phyloP scores from a whole-genome alignment of 2,113 vertebrate species.

The Amblyopsis rosae region DNA sequence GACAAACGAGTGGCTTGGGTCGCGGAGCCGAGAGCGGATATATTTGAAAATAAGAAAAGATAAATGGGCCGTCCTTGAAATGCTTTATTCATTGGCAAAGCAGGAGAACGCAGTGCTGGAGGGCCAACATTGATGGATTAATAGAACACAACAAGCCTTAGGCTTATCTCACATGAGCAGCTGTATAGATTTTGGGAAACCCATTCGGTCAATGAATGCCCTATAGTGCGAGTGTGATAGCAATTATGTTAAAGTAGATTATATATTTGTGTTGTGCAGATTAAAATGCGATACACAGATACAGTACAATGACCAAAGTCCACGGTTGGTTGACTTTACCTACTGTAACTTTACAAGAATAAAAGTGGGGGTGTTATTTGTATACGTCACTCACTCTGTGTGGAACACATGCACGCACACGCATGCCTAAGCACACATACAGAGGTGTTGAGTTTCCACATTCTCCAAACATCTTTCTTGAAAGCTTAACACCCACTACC shows the following conservation, averaged over 20 bases:
- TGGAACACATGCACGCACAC: neutral
- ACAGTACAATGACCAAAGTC: no score
- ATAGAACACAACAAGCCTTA: neutral
- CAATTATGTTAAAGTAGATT: no score
- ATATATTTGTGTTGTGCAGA: neutral
- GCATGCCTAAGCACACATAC: slow-evolving; percentile 14
- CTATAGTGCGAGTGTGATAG: no score
- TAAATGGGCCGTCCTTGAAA: neutral
- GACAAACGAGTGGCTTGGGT: neutral
- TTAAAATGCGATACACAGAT: neutral
- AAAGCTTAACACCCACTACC: neutral
- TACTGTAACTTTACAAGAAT: neutral
- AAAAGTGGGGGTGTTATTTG: neutral
- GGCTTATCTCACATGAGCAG: neutral
- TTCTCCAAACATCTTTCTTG: slow-evolving; percentile 7
- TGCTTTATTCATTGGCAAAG: neutral
- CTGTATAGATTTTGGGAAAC: neutral
- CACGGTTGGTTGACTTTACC: no score
- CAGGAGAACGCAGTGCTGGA: neutral
- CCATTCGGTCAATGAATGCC: neutral
- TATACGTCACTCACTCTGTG: neutral
- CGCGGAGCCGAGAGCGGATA: neutral
- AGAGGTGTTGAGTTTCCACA: neutral
- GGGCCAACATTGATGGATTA: neutral
- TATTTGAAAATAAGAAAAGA: neutral